Percentiles rank a stretch among this genome's conserved stretches.
Evolutionary conservation across 2,797 vertebrate species (phyloP).

Genomic region (Uromys caudimaculatus): DNA sequence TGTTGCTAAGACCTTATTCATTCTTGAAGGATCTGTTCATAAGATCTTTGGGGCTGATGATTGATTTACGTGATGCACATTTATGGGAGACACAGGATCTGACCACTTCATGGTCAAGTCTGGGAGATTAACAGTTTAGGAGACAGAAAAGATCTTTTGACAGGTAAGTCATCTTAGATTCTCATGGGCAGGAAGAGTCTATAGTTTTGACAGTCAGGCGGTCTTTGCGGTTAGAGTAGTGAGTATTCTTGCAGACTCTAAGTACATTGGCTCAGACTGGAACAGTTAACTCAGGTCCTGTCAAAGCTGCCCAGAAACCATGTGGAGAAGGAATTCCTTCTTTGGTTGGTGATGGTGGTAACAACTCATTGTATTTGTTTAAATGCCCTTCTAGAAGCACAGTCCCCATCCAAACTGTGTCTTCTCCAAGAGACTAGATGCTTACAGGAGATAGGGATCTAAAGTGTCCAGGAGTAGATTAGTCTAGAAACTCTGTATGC

Average conservation of each 20-base stretch:
- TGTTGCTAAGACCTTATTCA: background rate
- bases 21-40: background rate
- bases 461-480: background rate
- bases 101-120: background rate
- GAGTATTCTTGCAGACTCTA: background rate
- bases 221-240: background rate
- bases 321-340: background rate
- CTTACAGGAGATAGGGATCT: background rate
- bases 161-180: background rate
- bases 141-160: background rate
- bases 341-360: background rate
- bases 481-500: background rate
- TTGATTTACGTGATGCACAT: background rate
- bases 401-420: background rate
- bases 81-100: background rate
- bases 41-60: background rate
- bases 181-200: background rate
- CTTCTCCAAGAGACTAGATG: background rate
- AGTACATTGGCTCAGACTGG: background rate
- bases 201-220: background rate
- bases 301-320: background rate
- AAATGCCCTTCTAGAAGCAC: constrained; percentile 5
- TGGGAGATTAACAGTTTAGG: background rate
- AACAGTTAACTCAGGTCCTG: background rate
- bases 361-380: background rate